These are phyloP conservation scores for Umimayanthus kanabou DNA, from an alignment of 92 coral and sea anemone genomes.

Conservation along the genomic window DNA sequence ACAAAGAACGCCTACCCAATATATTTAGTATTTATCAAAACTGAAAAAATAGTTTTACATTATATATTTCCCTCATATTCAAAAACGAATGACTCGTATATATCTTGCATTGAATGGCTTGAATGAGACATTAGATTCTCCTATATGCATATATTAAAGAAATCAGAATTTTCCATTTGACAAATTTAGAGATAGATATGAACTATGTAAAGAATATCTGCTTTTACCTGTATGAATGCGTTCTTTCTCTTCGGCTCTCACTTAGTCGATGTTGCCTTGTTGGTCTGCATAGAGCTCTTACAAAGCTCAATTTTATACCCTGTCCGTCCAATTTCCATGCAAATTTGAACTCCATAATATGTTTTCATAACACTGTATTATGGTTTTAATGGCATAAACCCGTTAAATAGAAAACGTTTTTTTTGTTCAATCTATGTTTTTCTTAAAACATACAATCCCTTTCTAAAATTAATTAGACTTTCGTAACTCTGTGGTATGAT, in stretches of 20 bases:
- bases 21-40: background rate
- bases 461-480: constrained; percentile 37
- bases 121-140: background rate
- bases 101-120: background rate
- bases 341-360: constrained; percentile 16
- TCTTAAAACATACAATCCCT: constrained; percentile 16
- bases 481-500: background rate
- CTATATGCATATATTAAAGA: background rate
- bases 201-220: background rate
- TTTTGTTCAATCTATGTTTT: constrained; percentile 15
- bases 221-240: background rate
- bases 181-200: background rate
- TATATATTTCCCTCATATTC: background rate
- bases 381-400: constrained; percentile 24
- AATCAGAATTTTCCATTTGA: background rate
- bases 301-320: constrained; percentile 7
- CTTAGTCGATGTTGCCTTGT: background rate
- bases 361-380: constrained; percentile 40
- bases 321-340: constrained; percentile 29
- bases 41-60: too few species aligned
- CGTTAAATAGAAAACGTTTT: constrained; percentile 20
- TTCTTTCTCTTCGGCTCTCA: background rate
- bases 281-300: background rate
- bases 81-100: background rate
- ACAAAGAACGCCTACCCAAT: background rate